Percentiles rank a stretch among this genome's conserved stretches.
phyloP scores from a whole-genome alignment of 2,797 vertebrate species.

The Garrulus glandarius region DNA sequence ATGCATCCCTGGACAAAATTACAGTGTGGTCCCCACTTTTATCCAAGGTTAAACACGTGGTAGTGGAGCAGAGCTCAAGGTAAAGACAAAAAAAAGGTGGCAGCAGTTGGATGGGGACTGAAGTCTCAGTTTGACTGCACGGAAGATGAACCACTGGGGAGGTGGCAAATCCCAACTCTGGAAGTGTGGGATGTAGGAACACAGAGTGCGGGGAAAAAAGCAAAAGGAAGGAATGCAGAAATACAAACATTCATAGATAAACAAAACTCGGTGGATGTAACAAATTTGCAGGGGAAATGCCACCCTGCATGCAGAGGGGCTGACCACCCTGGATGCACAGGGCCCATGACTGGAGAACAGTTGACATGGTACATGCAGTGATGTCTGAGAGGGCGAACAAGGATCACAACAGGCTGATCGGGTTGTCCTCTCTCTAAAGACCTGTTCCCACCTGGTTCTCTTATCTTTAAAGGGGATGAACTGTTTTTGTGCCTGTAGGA shows the following conservation, averaged over 20 bases:
- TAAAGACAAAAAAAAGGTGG: background rate
- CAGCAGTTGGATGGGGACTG: background rate
- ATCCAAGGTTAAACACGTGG: background rate
- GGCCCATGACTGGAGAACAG: background rate
- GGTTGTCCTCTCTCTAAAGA: background rate
- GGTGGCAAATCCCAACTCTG: background rate
- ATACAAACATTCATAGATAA: background rate
- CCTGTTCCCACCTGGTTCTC: background rate
- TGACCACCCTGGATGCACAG: background rate
- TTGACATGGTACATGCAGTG: accelerated
- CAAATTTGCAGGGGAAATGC: background rate
- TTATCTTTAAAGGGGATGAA: background rate
- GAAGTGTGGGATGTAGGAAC: background rate
- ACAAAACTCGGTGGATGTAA: background rate
- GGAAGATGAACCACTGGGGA: background rate
- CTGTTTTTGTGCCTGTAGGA: background rate
- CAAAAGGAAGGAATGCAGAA: background rate
- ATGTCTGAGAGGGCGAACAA: background rate
- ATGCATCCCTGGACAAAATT: background rate
- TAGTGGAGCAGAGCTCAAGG: background rate
- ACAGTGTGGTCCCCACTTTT: background rate
- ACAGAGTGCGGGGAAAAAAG: background rate
- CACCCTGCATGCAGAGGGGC: background rate
- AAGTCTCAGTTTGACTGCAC: background rate
- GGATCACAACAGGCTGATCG: background rate